Evolutionary conservation across 2,113 vertebrate genomes (phyloP).

Genomic region (Epinephelus fuscoguttatus): DNA sequence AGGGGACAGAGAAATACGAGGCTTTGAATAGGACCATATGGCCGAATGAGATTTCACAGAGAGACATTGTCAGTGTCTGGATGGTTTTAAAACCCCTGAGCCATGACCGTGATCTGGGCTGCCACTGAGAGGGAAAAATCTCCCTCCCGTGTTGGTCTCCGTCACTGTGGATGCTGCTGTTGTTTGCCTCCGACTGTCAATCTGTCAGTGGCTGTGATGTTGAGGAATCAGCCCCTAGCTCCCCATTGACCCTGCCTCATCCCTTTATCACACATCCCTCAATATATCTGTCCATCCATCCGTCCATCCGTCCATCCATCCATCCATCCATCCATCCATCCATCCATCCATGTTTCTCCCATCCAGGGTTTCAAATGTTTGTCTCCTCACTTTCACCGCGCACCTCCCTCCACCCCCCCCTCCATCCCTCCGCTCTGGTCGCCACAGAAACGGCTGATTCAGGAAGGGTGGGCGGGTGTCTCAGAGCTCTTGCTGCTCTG

Average conservation of each 20-base stretch:
- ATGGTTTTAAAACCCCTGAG: constrained; percentile 60
- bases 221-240: constrained; percentile 48
- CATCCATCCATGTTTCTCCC: constrained; percentile 54
- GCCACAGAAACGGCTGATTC: constrained; percentile 85
- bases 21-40: constrained; percentile 56
- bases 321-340: constrained; percentile 40
- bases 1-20: constrained; percentile 29
- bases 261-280: constrained; percentile 24
- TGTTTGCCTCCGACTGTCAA: constrained; percentile 67
- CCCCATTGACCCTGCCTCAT: constrained; percentile 58
- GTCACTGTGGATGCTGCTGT: constrained; percentile 47
- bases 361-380: constrained; percentile 70
- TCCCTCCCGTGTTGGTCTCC: constrained; percentile 51
- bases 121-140: constrained; percentile 57
- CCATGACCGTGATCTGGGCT: constrained; percentile 63
- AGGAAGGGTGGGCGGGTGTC: constrained; percentile 82
- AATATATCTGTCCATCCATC: constrained; percentile 21
- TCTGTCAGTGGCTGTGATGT: constrained; percentile 64
- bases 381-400: constrained; percentile 71
- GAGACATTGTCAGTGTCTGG: constrained; percentile 59
- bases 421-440: constrained; percentile 67
- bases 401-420: constrained; percentile 52
- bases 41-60: constrained; percentile 63
- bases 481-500: constrained; percentile 79
- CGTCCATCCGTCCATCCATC: constrained; percentile 26